Evolutionary conservation across 1,140 invertebrate genomes (phyloP).

Genomic region (Hyles euphorbiae): DNA sequence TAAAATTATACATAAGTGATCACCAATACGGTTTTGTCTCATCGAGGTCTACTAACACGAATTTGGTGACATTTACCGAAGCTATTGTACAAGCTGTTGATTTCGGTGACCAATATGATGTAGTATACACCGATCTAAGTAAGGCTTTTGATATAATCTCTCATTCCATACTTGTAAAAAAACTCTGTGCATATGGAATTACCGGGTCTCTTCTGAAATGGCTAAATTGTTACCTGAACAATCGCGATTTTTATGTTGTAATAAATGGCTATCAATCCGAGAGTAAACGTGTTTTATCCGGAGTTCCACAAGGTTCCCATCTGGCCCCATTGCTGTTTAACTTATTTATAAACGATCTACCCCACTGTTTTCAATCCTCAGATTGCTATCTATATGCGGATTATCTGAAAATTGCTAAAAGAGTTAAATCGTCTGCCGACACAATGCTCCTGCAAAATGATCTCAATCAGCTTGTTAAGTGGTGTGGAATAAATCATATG

Average conservation of each 20-base stretch:
- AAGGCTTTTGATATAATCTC: slow-evolving; percentile 17
- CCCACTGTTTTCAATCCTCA: not conserved
- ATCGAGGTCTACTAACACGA: slow-evolving; percentile 12
- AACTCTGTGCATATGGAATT: slow-evolving; percentile 7
- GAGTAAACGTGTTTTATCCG: slow-evolving; percentile 8
- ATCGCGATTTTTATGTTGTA: slow-evolving; percentile 15
- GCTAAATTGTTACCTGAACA: slow-evolving; percentile 12
- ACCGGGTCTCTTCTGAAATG: slow-evolving; percentile 10
- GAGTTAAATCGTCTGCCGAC: not conserved
- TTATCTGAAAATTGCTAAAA: slow-evolving; percentile 10
- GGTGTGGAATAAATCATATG: no score
- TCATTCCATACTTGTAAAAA: slow-evolving; percentile 5
- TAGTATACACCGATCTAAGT: slow-evolving; percentile 11
- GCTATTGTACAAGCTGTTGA: slow-evolving; percentile 37
- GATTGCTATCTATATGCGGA: slow-evolving; percentile 9
- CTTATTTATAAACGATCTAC: slow-evolving; percentile 16
- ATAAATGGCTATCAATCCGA: slow-evolving; percentile 14
- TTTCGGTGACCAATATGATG: slow-evolving; percentile 33
- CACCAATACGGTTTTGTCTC: slow-evolving; percentile 15
- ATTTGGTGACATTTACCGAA: slow-evolving; percentile 9
- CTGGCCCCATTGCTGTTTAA: slow-evolving; percentile 16
- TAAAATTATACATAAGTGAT: slow-evolving; percentile 6
- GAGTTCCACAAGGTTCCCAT: slow-evolving; percentile 19
- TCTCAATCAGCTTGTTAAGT: no score
- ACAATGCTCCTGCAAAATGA: no score